phyloP scores from a whole-genome alignment of 1,140 invertebrate genomes.

The Trichogramma pretiosum region DNA sequence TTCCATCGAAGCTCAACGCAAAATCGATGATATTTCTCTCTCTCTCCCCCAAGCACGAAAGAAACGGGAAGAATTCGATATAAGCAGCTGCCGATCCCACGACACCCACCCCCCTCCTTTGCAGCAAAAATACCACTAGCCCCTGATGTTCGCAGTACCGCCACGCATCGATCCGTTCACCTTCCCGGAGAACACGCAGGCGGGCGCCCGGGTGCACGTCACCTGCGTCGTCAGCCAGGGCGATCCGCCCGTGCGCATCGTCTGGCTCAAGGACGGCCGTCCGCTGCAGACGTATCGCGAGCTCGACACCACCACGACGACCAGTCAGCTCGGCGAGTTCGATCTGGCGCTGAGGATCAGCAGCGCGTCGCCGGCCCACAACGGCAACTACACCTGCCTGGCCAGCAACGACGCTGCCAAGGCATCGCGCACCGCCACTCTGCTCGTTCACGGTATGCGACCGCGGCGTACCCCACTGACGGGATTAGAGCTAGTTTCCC shows the following conservation, averaged over 20 bases:
- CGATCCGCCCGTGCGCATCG: constrained; percentile 56
- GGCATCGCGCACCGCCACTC: constrained; percentile 43
- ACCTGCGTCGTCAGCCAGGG: constrained; percentile 61
- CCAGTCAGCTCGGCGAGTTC: constrained; percentile 43
- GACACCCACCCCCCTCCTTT: too few relatives aligned
- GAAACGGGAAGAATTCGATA: too few relatives aligned
- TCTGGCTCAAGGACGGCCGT: constrained; percentile 56
- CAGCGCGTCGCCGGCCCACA: constrained; percentile 55
- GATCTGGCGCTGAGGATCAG: constrained; percentile 43
- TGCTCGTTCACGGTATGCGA: constrained; percentile 49
- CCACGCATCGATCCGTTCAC: constrained; percentile 54
- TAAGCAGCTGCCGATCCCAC: too few relatives aligned
- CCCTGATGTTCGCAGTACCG: constrained; percentile 50
- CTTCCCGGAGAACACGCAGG: constrained; percentile 49
- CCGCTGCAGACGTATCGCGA: constrained; percentile 24
- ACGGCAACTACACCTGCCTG: constrained; percentile 82
- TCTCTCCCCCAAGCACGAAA: too few relatives aligned
- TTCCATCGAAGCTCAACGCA: too few relatives aligned
- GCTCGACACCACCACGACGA: constrained; percentile 28
- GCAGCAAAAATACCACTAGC: too few relatives aligned
- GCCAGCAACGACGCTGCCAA: constrained; percentile 75
- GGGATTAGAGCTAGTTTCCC: too few relatives aligned
- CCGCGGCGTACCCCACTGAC: too few relatives aligned
- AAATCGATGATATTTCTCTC: too few relatives aligned
- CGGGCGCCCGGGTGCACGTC: constrained; percentile 48